Evolutionary conservation across 1,140 invertebrate species (phyloP).

Genomic region (Drosophila malerkotliana): DNA sequence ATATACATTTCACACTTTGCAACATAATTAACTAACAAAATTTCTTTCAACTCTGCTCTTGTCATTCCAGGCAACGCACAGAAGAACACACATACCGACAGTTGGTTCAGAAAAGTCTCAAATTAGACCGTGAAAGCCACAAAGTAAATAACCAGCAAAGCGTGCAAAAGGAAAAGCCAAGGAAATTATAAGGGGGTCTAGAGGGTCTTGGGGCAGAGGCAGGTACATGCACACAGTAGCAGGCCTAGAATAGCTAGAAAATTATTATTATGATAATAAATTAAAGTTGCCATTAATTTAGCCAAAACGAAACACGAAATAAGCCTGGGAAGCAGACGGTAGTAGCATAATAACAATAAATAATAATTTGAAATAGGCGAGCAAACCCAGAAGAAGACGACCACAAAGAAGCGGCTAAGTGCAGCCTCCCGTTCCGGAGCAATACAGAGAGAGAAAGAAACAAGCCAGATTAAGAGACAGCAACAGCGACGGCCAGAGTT

Average conservation of each 20-base stretch:
- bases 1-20: constrained; percentile 66
- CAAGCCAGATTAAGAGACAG: constrained; percentile 9
- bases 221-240: constrained; percentile 35
- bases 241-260: constrained; percentile 71
- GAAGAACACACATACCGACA: constrained; percentile 29
- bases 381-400: constrained; percentile 28
- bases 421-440: constrained; percentile 30
- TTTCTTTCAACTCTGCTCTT: constrained; percentile 72
- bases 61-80: constrained; percentile 60
- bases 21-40: constrained; percentile 76
- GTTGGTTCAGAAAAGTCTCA: constrained; percentile 35
- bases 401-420: constrained; percentile 24
- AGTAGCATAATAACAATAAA: constrained; percentile 81
- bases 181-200: constrained; percentile 57
- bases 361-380: constrained; percentile 80
- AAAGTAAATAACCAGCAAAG: constrained; percentile 60
- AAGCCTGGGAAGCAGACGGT: constrained; percentile 32
- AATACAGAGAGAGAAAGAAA: constrained; percentile 7
- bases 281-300: constrained; percentile 83
- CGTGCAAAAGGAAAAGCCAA: constrained; percentile 66
- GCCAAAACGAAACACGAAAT: constrained; percentile 64
- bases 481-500: background rate
- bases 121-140: constrained; percentile 72
- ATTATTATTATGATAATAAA: constrained; percentile 83
- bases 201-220: background rate